Evolutionary conservation across 2,797 vertebrate species (phyloP).

Genomic region (Hipposideros larvatus): DNA sequence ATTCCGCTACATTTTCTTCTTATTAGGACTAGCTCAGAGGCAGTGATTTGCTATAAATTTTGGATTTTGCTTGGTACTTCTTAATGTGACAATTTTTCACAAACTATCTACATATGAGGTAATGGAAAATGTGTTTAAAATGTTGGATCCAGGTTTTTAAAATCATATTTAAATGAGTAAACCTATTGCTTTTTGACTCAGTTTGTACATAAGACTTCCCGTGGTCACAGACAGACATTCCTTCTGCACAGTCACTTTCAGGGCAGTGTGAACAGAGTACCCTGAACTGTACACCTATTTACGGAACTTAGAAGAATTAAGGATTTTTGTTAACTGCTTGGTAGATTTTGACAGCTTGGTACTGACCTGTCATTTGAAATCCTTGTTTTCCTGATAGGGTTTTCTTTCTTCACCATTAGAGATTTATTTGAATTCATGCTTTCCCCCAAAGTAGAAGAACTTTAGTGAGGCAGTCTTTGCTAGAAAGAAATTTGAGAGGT

Average conservation of each 20-base stretch:
- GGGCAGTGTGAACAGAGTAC: not conserved
- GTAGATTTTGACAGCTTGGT: constrained; percentile 45
- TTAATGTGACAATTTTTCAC: not conserved
- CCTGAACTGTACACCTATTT: not conserved
- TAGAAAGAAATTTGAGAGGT: not conserved
- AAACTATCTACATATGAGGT: not conserved
- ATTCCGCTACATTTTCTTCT: constrained; percentile 29
- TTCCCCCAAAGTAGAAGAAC: not conserved
- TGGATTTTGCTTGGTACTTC: not conserved
- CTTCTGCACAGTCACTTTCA: not conserved
- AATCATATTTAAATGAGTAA: not conserved
- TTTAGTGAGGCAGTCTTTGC: not conserved
- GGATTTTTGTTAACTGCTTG: constrained; percentile 39
- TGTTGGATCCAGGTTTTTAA: not conserved
- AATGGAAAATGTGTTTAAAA: constrained; percentile 6
- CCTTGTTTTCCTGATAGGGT: not conserved
- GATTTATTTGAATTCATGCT: constrained; percentile 6
- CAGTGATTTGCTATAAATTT: not conserved
- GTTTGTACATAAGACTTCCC: not conserved
- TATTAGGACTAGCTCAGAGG: not conserved
- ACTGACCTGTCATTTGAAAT: not conserved
- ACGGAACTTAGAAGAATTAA: not conserved
- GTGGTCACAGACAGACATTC: not conserved
- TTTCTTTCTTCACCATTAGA: constrained; percentile 34
- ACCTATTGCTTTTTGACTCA: not conserved